Evolutionary conservation across 2,797 vertebrate genomes (phyloP), one percentile per base, ranked within the genome.

Genomic region (Poeciliopsis infans): DNA sequence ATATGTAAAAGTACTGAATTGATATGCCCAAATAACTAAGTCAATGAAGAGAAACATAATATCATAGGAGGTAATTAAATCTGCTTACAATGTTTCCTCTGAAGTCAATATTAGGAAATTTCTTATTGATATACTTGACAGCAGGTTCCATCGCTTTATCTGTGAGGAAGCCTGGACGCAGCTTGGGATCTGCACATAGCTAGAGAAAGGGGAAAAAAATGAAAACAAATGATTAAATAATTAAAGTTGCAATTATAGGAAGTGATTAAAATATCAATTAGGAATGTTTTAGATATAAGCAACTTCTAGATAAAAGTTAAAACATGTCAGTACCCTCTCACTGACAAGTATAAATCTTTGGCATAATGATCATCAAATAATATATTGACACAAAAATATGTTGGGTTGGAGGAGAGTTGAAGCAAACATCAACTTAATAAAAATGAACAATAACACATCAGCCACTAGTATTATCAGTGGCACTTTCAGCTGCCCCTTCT

Each of bases 81-180:
- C 36, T 68, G 4, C 94, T 91, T 78, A 96, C 96, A 80, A 91
- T 91, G 85, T 85, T 95, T 79, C 95, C 94, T 81, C 97, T 95
- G 84, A 96, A 95, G 85, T 98, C 97, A 59, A 98, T 94, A 86
- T 92, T 97, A 68, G 98, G 97, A 81, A 98, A 99, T 87, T 97
- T 98, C 91, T 98, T 98, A 94, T 95, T 97, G 92, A 99, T 97
- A 81, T 97, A 96, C 84, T 98, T 98, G 84, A 97, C n/a, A 5
- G 96, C 96, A 0, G 97, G 23, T 90, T 98, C 98, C 96, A 97
- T 96, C 72, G 77, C 76, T 92, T 98, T 98, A 16, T 99, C 97
- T 1, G 93, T 83, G 75, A 98, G 92, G 83, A 96, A 85, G 3
- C 93, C 41, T 0, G 95, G 97, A 1, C 96, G 95, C 47, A 91